These are phyloP conservation scores for Rhabdomys dilectus DNA, from an alignment of 2,113 vertebrate genomes.

Conservation along the genomic window DNA sequence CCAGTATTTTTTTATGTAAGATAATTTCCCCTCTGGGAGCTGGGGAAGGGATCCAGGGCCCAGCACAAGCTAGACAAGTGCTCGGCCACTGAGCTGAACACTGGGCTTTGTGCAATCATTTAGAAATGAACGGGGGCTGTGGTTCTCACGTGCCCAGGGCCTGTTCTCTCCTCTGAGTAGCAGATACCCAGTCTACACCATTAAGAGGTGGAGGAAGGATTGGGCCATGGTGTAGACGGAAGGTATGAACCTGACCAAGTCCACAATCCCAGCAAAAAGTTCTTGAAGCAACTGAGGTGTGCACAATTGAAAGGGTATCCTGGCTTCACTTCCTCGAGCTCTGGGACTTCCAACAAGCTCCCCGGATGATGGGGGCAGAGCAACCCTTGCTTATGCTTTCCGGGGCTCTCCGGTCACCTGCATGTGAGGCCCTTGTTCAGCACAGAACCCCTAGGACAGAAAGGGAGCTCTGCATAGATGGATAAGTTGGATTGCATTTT, in stretches of 20 bases:
- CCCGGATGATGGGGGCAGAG: neutral
- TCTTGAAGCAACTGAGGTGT: neutral
- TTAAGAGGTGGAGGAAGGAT: fast-evolving
- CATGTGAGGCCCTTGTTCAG: neutral
- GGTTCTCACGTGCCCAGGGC: neutral
- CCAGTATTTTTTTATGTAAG: neutral
- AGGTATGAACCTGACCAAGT: neutral
- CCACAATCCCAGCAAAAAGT: neutral
- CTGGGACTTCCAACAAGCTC: neutral
- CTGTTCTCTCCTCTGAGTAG: neutral
- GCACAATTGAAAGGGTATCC: neutral
- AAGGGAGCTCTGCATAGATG: neutral
- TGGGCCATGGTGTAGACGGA: fast-evolving
- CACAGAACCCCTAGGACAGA: neutral
- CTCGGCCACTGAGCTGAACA: too few species aligned
- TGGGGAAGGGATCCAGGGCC: neutral
- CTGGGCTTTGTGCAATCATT: neutral
- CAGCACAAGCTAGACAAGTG: too few species aligned
- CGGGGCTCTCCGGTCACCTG: neutral
- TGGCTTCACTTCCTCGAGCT: neutral
- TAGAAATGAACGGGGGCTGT: neutral
- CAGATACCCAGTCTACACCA: too few species aligned
- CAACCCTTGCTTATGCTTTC: neutral
- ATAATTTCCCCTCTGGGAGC: neutral
- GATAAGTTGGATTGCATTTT: fast-evolving